phyloP scores from a whole-genome alignment of 2,797 vertebrate genomes.

The Alectoris magna region DNA sequence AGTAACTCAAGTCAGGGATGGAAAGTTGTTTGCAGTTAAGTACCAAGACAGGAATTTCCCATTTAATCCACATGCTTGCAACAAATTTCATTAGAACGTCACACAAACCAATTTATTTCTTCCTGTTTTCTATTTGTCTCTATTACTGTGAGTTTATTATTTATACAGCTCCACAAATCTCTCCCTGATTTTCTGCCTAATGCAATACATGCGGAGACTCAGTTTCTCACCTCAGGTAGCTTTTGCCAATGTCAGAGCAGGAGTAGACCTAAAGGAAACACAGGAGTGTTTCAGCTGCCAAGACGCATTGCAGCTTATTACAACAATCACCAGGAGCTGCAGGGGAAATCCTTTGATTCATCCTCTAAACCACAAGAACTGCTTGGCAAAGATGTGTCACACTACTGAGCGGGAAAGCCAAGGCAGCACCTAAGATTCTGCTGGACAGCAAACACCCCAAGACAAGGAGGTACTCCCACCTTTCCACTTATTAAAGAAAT shows the following conservation, averaged over 20 bases:
- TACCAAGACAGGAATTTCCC: not conserved
- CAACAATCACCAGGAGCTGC: not conserved
- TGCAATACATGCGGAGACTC: not conserved
- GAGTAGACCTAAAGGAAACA: not conserved
- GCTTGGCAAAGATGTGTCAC: not conserved
- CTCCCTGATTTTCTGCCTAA: not conserved
- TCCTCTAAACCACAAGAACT: not conserved
- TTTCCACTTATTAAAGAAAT: not conserved
- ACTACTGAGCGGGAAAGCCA: not conserved
- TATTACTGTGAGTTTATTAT: not conserved
- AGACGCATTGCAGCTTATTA: not conserved
- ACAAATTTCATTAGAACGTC: not conserved
- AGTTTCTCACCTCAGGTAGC: not conserved
- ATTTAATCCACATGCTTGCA: not conserved
- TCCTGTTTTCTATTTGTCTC: not conserved
- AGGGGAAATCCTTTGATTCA: conserved; percentile 43
- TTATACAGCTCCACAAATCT: not conserved
- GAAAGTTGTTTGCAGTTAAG: not conserved
- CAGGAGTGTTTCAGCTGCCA: not conserved
- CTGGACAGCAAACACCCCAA: accelerated
- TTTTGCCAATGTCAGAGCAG: not conserved
- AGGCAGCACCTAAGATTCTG: not conserved
- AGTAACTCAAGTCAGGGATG: not conserved
- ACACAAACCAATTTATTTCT: not conserved
- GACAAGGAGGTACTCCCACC: not conserved